A percentile compares a stretch with the other conserved stretches of the same genome.
phyloP scores from a whole-genome alignment of 2,888 invertebrate species.

The Agrotis ipsilon region DNA sequence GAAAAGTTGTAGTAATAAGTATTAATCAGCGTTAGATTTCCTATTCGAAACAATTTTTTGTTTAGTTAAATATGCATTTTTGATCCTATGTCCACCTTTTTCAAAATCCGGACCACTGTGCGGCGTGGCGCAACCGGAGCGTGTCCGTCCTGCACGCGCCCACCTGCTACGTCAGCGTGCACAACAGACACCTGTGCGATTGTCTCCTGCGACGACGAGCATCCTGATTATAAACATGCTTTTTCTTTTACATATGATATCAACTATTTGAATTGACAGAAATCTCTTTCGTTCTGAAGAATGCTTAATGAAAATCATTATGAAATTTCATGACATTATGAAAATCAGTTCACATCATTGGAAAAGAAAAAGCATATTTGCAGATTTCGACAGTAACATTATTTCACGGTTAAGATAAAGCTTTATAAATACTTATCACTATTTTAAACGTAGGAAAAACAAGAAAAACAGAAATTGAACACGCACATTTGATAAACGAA shows the following conservation, averaged over 20 bases:
- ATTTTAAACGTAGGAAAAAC: constrained; percentile 17
- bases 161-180: constrained; percentile 79
- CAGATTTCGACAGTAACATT: constrained; percentile 22
- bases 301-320: too few relatives aligned
- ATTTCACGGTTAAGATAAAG: background rate
- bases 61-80: too few relatives aligned
- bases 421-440: background rate
- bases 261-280: background rate
- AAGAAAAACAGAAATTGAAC: constrained; percentile 19
- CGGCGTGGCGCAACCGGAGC: constrained; percentile 76
- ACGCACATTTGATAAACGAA: constrained; percentile 37
- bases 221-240: constrained; percentile 24
- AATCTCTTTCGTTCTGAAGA: background rate
- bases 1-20: too few relatives aligned
- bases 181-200: constrained; percentile 77
- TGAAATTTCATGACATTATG: too few relatives aligned
- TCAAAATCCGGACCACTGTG: too few relatives aligned
- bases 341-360: constrained; percentile 16
- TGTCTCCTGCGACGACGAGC: constrained; percentile 73
- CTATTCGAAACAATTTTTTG: too few relatives aligned
- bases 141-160: constrained; percentile 80
- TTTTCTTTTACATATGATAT: constrained; percentile 4
- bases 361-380: constrained; percentile 12
- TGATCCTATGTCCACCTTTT: too few relatives aligned
- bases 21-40: too few relatives aligned